These are phyloP conservation scores for Kradibia gibbosae DNA, from an alignment of 1,140 invertebrate genomes.

Conservation along the genomic window DNA sequence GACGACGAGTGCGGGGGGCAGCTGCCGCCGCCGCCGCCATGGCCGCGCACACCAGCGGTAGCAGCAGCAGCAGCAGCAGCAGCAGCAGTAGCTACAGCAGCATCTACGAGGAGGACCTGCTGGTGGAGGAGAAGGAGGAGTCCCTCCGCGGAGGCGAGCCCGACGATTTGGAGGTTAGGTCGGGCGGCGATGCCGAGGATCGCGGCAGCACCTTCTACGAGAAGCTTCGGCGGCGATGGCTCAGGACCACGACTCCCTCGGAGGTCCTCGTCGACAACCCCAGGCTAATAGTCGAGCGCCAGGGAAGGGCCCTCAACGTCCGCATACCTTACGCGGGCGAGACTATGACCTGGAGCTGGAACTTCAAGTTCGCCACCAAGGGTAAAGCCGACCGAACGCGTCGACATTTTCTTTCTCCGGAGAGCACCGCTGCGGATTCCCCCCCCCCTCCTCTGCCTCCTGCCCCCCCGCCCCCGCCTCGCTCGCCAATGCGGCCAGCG, in stretches of 20 bases:
- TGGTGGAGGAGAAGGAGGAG: background rate
- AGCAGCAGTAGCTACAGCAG: background rate
- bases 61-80: slow-evolving; percentile 3
- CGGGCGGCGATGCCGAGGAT: background rate
- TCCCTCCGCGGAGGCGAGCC: background rate
- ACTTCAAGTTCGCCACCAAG: slow-evolving; percentile 52
- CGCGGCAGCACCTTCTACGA: background rate
- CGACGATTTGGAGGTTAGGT: slow-evolving; percentile 31
- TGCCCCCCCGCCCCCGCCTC: too few species aligned
- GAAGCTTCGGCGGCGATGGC: slow-evolving; percentile 5
- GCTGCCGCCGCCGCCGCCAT: slow-evolving; percentile 8
- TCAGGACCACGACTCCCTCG: background rate
- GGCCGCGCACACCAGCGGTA: background rate
- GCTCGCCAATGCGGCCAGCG: too few species aligned
- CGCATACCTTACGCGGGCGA: background rate
- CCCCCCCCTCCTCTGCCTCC: background rate
- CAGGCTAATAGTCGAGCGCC: slow-evolving; percentile 1
- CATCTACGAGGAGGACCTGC: background rate
- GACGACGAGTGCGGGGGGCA: background rate
- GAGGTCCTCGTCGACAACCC: slow-evolving; percentile 25
- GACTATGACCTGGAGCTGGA: slow-evolving; percentile 52
- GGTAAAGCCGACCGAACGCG: slow-evolving; percentile 44
- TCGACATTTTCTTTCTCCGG: background rate
- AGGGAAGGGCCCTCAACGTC: background rate
- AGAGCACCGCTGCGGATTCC: background rate